A percentile compares a stretch with the other conserved stretches of the same genome.
phyloP scores from a whole-genome alignment of 2,113 vertebrate genomes.

The Cryptoleucopteryx plumbea region DNA sequence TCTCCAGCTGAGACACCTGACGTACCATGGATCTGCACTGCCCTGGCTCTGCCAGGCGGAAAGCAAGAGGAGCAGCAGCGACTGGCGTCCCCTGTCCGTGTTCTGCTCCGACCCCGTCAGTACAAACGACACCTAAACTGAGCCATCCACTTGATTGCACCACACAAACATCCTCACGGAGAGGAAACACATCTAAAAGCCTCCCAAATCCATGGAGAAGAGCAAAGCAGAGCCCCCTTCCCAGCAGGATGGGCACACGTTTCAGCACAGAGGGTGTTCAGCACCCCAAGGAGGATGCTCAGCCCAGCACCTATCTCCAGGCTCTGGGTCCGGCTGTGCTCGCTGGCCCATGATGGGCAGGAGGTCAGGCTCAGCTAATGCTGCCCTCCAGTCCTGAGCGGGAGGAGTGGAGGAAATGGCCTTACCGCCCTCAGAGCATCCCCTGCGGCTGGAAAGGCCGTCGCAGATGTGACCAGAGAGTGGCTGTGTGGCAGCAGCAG shows the following conservation, averaged over 20 bases:
- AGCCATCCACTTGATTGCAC: background rate
- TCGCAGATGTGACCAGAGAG: background rate
- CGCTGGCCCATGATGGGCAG: background rate
- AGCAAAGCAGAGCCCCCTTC: background rate
- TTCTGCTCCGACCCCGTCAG: background rate
- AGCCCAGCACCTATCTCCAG: background rate
- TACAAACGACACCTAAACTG: background rate
- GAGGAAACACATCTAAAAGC: background rate
- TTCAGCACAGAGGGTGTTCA: background rate
- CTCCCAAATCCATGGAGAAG: background rate
- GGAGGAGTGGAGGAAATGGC: background rate
- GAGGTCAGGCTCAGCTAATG: background rate
- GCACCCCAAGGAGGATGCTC: background rate
- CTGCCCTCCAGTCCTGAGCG: background rate
- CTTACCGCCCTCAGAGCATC: background rate
- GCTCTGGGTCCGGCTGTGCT: fast-evolving
- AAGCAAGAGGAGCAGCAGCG: background rate
- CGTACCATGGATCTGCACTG: background rate
- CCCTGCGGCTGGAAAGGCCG: background rate
- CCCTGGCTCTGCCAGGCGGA: background rate
- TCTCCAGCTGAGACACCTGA: background rate
- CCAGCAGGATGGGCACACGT: background rate
- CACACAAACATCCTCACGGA: background rate
- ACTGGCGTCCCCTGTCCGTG: fast-evolving
- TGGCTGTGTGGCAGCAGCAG: background rate